Conservation (phyloP, 2,888 invertebrate genomes). For the Agrotis exclamationis region DNA sequence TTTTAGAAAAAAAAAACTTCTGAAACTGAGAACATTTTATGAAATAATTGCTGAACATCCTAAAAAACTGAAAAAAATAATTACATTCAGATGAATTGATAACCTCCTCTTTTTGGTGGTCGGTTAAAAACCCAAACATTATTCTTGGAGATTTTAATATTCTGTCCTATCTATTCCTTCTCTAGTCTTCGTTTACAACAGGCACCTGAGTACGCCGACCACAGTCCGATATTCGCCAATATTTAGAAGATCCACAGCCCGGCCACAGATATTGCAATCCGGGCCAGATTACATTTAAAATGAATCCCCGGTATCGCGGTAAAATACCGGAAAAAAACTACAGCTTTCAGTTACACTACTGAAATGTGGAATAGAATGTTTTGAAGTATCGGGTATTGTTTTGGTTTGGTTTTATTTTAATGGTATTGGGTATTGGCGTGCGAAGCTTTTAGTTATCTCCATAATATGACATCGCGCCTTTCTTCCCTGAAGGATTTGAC, state of each 20-base stretch:
- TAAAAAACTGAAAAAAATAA: too few relatives aligned
- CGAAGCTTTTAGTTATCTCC: background rate
- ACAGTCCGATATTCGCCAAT: slow-evolving; percentile 75
- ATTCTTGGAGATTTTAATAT: too few relatives aligned
- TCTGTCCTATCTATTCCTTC: slow-evolving; percentile 17
- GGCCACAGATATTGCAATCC: slow-evolving; percentile 73
- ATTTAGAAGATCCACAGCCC: slow-evolving; percentile 72
- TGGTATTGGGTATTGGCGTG: background rate
- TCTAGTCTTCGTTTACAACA: slow-evolving; percentile 51
- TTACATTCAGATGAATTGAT: too few relatives aligned
- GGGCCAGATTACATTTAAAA: slow-evolving; percentile 73
- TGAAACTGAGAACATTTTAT: too few relatives aligned
- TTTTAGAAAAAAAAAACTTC: too few relatives aligned
- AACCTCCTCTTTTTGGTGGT: too few relatives aligned
- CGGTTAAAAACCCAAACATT: too few relatives aligned
- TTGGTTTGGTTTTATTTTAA: slow-evolving; percentile 5
- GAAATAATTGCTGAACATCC: too few relatives aligned
- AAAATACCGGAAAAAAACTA: slow-evolving; percentile 52
- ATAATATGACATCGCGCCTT: background rate
- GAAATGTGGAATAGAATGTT: slow-evolving; percentile 38
- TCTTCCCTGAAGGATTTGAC: background rate
- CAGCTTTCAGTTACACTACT: slow-evolving; percentile 33
- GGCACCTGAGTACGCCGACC: slow-evolving; percentile 63
- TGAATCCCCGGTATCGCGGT: slow-evolving; percentile 55
- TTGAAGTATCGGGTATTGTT: slow-evolving; percentile 9